These are phyloP conservation scores for Trimorus sp. DNA, from an alignment of 2,888 invertebrate genomes.

Conservation along the genomic window DNA sequence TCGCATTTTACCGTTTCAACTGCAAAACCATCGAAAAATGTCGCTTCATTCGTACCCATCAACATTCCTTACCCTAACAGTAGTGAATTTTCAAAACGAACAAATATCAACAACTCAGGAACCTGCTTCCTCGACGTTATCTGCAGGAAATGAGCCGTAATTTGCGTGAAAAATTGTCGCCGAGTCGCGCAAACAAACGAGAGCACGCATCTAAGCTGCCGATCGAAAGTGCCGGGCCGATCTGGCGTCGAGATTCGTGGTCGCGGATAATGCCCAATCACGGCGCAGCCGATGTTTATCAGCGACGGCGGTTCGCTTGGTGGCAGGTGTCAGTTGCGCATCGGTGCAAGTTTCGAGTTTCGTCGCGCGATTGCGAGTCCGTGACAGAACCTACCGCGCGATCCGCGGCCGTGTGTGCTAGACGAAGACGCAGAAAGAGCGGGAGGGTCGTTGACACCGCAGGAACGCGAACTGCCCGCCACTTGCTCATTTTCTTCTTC, in stretches of 20 bases:
- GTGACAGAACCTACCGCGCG: conserved; percentile 52
- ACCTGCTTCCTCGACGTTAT: no score
- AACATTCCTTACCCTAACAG: no score
- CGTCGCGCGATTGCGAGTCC: conserved; percentile 52
- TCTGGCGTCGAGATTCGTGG: conserved; percentile 9
- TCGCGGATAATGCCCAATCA: conserved; percentile 20
- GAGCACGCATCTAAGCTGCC: no score
- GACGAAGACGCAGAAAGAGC: conserved; percentile 53
- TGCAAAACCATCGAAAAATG: no score
- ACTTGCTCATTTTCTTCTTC: conserved; percentile 69
- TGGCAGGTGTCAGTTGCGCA: conserved; percentile 60
- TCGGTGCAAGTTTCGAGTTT: conserved; percentile 51
- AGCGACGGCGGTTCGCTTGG: conserved; percentile 24
- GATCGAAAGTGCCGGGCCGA: not conserved
- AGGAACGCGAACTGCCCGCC: conserved; percentile 75
- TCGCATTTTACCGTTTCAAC: no score
- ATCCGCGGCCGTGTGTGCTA: conserved; percentile 19
- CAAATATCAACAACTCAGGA: no score
- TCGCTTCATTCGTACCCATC: no score
- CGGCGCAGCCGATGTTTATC: conserved; percentile 42
- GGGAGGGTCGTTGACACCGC: conserved; percentile 77
- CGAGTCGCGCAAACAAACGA: no score
- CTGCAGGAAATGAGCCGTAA: no score
- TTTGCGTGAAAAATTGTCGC: no score
- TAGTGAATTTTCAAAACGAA: no score